Evolutionary conservation across 2,113 vertebrate species (phyloP).

Genomic region (Gobius niger): DNA sequence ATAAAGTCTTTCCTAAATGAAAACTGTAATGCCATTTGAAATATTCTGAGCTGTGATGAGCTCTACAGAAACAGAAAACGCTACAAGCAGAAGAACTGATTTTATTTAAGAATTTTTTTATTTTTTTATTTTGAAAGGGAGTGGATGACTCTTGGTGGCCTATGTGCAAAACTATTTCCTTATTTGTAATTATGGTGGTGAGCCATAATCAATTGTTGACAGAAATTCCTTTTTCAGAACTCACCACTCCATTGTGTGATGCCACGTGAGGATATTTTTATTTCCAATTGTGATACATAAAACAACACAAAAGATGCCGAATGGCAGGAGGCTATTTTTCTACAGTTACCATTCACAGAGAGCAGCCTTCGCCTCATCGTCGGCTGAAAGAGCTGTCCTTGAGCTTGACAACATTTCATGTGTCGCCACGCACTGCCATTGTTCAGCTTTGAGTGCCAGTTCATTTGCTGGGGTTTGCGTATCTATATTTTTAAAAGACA

Average conservation of each 20-base stretch:
- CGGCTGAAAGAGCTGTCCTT: conserved; percentile 1
- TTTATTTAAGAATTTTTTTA: background rate
- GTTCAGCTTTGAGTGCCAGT: conserved; percentile 27
- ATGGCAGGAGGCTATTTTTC: background rate
- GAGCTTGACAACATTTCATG: conserved; percentile 2
- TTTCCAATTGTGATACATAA: background rate
- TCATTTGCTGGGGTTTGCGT: conserved; percentile 34
- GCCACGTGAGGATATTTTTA: background rate
- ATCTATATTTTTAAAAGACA: conserved; percentile 43
- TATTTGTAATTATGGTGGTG: background rate
- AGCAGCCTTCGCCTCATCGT: background rate
- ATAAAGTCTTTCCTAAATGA: background rate
- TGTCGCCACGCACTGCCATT: conserved; percentile 15
- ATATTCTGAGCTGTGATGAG: background rate
- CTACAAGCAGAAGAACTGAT: background rate
- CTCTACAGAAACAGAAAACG: background rate
- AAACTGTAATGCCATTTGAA: background rate
- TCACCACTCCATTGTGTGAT: background rate
- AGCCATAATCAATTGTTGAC: background rate
- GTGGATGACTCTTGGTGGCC: background rate
- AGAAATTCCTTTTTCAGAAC: background rate
- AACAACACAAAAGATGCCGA: background rate
- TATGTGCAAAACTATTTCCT: background rate
- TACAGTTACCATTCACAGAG: background rate
- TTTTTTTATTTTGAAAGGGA: background rate